These are phyloP conservation scores for Lordiphosa stackelbergi DNA, from an alignment of 1,140 invertebrate genomes.

Conservation along the genomic window DNA sequence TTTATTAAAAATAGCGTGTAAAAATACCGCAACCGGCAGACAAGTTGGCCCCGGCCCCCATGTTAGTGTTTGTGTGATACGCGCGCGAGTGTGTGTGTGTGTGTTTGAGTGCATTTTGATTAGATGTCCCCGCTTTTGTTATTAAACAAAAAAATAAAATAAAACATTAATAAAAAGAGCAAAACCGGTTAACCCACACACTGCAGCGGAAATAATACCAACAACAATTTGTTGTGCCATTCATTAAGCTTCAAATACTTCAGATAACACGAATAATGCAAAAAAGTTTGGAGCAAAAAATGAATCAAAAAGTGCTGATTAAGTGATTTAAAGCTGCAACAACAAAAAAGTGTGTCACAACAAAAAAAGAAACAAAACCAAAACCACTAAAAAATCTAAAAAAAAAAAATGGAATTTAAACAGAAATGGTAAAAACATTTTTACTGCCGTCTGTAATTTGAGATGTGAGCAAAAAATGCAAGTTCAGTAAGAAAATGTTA, in stretches of 20 bases:
- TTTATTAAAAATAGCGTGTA: constrained; percentile 24
- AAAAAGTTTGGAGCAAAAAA: constrained; percentile 3
- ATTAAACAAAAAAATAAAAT: constrained; percentile 27
- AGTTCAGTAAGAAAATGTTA: no score
- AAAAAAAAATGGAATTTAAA: no score
- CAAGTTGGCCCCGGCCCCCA: constrained; percentile 25
- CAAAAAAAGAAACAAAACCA: not conserved
- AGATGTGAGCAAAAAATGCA: no score
- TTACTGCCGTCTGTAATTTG: no score
- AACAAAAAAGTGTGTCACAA: constrained; percentile 39
- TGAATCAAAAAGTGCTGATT: constrained; percentile 35
- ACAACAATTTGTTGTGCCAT: constrained; percentile 14
- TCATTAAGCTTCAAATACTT: constrained; percentile 11
- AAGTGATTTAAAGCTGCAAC: constrained; percentile 17
- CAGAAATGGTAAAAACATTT: constrained; percentile 24
- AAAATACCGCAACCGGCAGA: constrained; percentile 7
- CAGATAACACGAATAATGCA: constrained; percentile 4
- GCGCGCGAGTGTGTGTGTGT: constrained; percentile 10
- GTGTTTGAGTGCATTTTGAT: constrained; percentile 48
- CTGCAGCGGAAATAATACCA: no score
- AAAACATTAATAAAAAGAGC: no score
- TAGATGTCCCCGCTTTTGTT: constrained; percentile 24
- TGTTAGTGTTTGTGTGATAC: constrained; percentile 7
- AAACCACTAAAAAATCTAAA: not conserved
- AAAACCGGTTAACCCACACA: no score